Percentiles rank a stretch among this genome's conserved stretches.
These are phyloP conservation scores for Himalopsyche japonica DNA, from an alignment of 2,888 invertebrate genomes.

Conservation along the genomic window DNA sequence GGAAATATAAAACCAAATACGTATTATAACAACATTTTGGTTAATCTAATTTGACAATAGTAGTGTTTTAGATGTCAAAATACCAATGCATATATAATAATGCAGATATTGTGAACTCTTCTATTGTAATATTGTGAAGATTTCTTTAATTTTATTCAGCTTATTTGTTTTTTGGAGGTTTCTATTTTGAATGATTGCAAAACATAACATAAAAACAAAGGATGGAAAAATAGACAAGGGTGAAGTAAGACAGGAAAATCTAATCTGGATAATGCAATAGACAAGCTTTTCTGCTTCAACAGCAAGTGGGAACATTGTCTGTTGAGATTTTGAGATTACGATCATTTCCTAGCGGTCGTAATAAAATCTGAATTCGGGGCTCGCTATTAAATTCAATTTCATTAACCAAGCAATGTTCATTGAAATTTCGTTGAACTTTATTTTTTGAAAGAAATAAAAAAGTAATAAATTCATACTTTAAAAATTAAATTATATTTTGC, in stretches of 20 bases:
- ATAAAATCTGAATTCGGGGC: background rate
- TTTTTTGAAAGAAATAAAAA: too few species aligned
- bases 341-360: constrained; percentile 10
- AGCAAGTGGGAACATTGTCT: constrained; percentile 36
- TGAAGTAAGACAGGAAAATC: constrained; percentile 36
- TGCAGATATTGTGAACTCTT: too few species aligned
- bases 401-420: background rate
- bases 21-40: too few species aligned
- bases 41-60: too few species aligned
- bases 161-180: background rate
- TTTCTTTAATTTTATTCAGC: background rate
- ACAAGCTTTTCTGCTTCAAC: constrained; percentile 37
- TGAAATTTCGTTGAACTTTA: background rate
- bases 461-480: too few species aligned
- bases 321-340: constrained; percentile 34
- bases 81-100: too few species aligned
- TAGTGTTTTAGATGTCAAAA: too few species aligned
- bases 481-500: too few species aligned
- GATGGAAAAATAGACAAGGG: constrained; percentile 32
- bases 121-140: too few species aligned
- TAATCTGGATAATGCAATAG: constrained; percentile 41
- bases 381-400: background rate
- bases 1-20: too few species aligned
- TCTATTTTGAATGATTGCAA: background rate
- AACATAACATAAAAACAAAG: constrained; percentile 35